These are phyloP conservation scores for Panthera uncia DNA, from an alignment of 2,113 vertebrate genomes.

Conservation along the genomic window DNA sequence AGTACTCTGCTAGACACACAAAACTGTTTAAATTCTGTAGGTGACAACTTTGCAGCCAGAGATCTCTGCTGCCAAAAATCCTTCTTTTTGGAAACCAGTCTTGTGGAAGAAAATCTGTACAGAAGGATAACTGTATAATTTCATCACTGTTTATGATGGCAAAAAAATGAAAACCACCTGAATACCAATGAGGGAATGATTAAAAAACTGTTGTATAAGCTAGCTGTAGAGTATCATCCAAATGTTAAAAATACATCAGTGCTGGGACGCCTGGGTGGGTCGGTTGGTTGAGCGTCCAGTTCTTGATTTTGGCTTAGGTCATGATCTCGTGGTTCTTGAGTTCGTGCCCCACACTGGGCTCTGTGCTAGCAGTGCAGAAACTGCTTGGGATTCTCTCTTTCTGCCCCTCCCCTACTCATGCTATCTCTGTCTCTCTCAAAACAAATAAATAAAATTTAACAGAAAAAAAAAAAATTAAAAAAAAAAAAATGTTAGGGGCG, in stretches of 20 bases:
- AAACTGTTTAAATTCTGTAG: neutral
- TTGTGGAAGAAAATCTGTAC: neutral
- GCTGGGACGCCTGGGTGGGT: too few species aligned
- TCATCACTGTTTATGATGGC: neutral
- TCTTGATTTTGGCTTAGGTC: too few species aligned
- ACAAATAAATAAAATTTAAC: too few species aligned
- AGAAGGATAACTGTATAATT: neutral
- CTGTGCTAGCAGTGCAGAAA: too few species aligned
- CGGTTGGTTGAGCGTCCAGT: too few species aligned
- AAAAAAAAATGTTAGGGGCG: too few species aligned
- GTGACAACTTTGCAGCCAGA: neutral
- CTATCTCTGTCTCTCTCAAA: too few species aligned
- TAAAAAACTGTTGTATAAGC: neutral
- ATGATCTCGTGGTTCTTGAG: too few species aligned
- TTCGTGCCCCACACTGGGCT: too few species aligned
- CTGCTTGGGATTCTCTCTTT: too few species aligned
- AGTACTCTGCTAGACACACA: neutral
- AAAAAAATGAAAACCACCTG: neutral
- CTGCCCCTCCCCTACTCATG: too few species aligned
- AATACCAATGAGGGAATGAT: neutral
- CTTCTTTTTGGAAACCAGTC: neutral
- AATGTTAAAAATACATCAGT: neutral
- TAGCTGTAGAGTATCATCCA: neutral
- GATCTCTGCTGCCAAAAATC: neutral
- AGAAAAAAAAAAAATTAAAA: too few species aligned